A percentile compares a stretch with the other conserved stretches of the same genome.
These are phyloP conservation scores for Cyrtodaria siliqua DNA, from an alignment of 2,888 invertebrate species.

Conservation along the genomic window DNA sequence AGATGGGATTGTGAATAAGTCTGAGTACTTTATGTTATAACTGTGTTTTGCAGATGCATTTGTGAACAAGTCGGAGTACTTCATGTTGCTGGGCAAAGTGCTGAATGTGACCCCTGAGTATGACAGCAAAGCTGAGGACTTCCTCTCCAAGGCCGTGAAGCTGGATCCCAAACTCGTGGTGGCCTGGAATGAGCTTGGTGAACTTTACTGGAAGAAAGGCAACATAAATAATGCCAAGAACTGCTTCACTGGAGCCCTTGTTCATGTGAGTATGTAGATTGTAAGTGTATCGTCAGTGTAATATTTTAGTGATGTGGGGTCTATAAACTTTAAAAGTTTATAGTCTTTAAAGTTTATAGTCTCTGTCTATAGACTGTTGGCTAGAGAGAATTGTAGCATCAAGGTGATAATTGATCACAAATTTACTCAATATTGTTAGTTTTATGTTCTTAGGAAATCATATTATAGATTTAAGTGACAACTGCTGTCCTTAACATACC, in stretches of 20 bases:
- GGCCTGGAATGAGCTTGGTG: constrained; percentile 96
- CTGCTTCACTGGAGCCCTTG: constrained; percentile 91
- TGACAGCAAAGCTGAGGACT: constrained; percentile 90
- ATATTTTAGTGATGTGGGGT: too few species aligned
- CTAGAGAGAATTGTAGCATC: too few species aligned
- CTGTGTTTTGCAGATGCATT: neutral
- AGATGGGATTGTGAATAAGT: constrained; percentile 81
- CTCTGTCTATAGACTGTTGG: too few species aligned
- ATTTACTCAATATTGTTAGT: too few species aligned
- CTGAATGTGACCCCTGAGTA: constrained; percentile 91
- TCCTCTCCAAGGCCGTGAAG: constrained; percentile 94
- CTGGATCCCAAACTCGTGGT: constrained; percentile 92
- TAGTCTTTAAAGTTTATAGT: too few species aligned
- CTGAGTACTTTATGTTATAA: constrained; percentile 88
- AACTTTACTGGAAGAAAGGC: constrained; percentile 95
- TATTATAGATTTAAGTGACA: too few species aligned
- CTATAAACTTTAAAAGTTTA: too few species aligned
- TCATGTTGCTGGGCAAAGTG: constrained; percentile 90
- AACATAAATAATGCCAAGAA: constrained; percentile 93
- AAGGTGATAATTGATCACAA: too few species aligned
- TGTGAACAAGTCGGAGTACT: constrained; percentile 81
- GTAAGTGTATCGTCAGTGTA: too few species aligned
- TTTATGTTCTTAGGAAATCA: too few species aligned
- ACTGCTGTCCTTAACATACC: too few species aligned
- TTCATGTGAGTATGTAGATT: constrained; percentile 79